These are phyloP conservation scores for Aphrophora alni DNA, from an alignment of 2,888 invertebrate genomes.

Conservation along the genomic window DNA sequence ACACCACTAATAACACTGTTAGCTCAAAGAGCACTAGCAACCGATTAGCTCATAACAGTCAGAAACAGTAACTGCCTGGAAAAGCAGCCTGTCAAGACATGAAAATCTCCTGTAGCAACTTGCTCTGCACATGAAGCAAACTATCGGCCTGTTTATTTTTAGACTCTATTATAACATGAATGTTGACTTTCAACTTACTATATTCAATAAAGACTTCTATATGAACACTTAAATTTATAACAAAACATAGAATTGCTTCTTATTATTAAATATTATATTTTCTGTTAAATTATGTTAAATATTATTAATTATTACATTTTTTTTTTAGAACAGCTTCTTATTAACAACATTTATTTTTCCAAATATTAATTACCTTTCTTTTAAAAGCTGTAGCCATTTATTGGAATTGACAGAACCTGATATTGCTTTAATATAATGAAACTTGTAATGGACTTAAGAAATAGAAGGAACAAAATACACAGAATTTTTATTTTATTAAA, in stretches of 20 bases:
- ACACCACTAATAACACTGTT: no score
- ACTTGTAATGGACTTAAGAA: no score
- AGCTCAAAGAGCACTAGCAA: conserved; percentile 12
- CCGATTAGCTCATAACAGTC: neutral
- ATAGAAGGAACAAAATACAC: no score
- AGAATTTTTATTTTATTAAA: no score
- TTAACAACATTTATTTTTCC: neutral
- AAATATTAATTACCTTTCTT: neutral
- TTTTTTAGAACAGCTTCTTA: neutral
- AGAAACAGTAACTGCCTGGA: neutral
- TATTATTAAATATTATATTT: neutral
- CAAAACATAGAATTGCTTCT: no score
- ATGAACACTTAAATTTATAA: no score
- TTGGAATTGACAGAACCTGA: no score
- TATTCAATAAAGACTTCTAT: no score
- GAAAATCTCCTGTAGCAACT: conserved; percentile 11
- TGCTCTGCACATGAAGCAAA: neutral
- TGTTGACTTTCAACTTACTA: no score
- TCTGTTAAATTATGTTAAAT: neutral
- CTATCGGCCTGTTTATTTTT: neutral
- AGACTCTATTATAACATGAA: neutral
- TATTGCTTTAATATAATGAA: no score
- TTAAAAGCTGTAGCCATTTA: no score
- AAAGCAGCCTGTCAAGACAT: conserved; percentile 19
- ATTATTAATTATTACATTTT: no score